Evolutionary conservation across 2,113 vertebrate genomes (phyloP).

Genomic region (Pica pica): DNA sequence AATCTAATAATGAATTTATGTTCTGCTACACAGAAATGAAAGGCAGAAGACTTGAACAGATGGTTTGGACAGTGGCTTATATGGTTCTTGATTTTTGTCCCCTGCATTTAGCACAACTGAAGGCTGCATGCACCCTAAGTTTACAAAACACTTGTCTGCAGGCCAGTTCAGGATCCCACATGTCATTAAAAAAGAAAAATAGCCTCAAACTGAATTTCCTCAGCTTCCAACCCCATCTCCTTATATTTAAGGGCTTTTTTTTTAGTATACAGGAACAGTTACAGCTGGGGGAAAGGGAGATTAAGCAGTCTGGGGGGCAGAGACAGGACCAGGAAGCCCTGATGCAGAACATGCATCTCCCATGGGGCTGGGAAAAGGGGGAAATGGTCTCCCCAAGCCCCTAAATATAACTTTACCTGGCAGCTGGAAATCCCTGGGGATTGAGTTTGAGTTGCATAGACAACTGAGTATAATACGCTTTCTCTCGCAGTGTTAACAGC

Average conservation of each 20-base stretch:
- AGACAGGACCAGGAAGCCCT: neutral
- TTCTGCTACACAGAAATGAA: slow-evolving; percentile 36
- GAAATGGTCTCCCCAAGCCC: neutral
- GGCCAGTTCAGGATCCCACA: neutral
- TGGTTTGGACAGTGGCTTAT: slow-evolving; percentile 32
- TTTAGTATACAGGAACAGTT: neutral
- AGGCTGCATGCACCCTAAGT: neutral
- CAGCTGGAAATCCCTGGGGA: neutral
- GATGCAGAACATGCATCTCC: neutral
- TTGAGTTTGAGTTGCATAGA: neutral
- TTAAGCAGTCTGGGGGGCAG: neutral
- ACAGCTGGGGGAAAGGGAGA: neutral
- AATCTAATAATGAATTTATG: slow-evolving; percentile 59
- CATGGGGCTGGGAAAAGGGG: neutral
- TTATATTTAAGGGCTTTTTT: neutral
- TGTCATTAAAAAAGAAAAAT: neutral
- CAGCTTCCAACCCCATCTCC: neutral
- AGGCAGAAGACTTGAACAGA: slow-evolving; percentile 50
- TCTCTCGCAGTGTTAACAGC: neutral
- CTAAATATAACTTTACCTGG: neutral
- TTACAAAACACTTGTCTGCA: slow-evolving; percentile 8
- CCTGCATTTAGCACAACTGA: neutral
- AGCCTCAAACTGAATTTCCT: neutral
- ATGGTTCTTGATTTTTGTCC: slow-evolving; percentile 32
- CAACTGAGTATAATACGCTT: neutral